phyloP scores from a whole-genome alignment of 2,797 vertebrate species.

The Bryconaethiops microstoma region DNA sequence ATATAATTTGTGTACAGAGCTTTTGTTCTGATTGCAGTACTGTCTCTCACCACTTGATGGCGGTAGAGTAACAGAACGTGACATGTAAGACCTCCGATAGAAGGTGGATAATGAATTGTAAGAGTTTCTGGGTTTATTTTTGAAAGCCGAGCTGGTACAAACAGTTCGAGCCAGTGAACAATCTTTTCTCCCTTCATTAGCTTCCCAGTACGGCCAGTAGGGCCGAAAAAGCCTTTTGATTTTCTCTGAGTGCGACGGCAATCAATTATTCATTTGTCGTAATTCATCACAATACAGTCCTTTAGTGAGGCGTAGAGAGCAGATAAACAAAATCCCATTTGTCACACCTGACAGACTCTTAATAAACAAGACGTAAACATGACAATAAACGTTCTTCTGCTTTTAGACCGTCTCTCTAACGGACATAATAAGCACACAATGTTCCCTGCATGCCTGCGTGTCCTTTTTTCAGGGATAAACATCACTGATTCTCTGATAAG shows the following conservation, averaged over 20 bases:
- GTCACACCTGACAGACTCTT: slow-evolving; percentile 41
- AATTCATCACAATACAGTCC: slow-evolving; percentile 28
- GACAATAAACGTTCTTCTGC: background rate
- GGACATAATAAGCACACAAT: background rate
- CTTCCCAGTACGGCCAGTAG: slow-evolving; percentile 9
- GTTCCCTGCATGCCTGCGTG: background rate
- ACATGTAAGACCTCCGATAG: background rate
- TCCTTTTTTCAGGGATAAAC: slow-evolving; percentile 3
- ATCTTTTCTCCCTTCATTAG: slow-evolving; percentile 16
- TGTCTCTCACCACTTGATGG: slow-evolving; percentile 67
- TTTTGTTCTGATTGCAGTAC: slow-evolving; percentile 39
- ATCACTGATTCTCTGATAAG: background rate
- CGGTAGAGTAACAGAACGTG: slow-evolving; percentile 46
- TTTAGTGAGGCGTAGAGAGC: slow-evolving; percentile 15
- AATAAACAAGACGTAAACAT: slow-evolving; percentile 43
- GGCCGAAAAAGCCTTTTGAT: slow-evolving; percentile 39
- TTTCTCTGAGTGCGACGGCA: slow-evolving; percentile 37
- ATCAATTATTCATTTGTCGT: slow-evolving; percentile 47
- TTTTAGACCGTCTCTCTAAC: background rate
- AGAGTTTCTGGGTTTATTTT: slow-evolving; percentile 14
- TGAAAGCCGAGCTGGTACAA: slow-evolving; percentile 4
- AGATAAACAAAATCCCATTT: slow-evolving; percentile 63
- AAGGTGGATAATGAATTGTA: background rate
- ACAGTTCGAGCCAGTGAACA: slow-evolving; percentile 3
- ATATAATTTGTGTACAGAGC: too few relatives aligned